Conservation (phyloP, 2,797 vertebrate species). For the Cichlasoma orientale region DNA sequence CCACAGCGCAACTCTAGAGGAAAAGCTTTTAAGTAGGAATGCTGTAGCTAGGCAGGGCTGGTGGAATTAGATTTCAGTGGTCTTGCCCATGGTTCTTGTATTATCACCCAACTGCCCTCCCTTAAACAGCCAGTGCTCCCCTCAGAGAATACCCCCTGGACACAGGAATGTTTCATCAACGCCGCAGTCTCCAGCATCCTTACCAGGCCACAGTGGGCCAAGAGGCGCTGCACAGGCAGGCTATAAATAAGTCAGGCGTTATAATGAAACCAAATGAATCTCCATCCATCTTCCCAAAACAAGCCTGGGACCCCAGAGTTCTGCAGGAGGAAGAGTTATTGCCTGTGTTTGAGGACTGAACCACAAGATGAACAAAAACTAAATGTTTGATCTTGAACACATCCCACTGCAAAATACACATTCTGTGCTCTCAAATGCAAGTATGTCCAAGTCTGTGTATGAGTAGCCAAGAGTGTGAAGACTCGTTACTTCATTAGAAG, state of each 20-base stretch:
- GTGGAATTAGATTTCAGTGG: slow-evolving; percentile 66
- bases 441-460: not conserved
- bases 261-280: slow-evolving; percentile 80
- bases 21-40: slow-evolving; percentile 37
- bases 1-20: slow-evolving; percentile 15
- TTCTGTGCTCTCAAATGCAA: not conserved
- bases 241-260: slow-evolving; percentile 78
- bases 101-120: slow-evolving; percentile 65
- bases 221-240: slow-evolving; percentile 55
- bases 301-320: slow-evolving; percentile 62
- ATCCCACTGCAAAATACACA: not conserved
- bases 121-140: slow-evolving; percentile 71
- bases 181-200: slow-evolving; percentile 67
- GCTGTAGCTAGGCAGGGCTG: slow-evolving; percentile 60
- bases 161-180: slow-evolving; percentile 77
- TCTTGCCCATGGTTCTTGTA: slow-evolving; percentile 62
- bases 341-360: slow-evolving; percentile 41
- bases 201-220: slow-evolving; percentile 61
- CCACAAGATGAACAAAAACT: slow-evolving; percentile 37
- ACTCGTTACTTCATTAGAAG: slow-evolving; percentile 46
- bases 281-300: slow-evolving; percentile 81
- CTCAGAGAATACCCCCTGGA: slow-evolving; percentile 73
- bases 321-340: slow-evolving; percentile 44
- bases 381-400: slow-evolving; percentile 7
- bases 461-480: slow-evolving; percentile 2